A percentile compares a stretch with the other conserved stretches of the same genome.
phyloP scores from a whole-genome alignment of 2,113 vertebrate genomes.

The Scartelaos histophorus region DNA sequence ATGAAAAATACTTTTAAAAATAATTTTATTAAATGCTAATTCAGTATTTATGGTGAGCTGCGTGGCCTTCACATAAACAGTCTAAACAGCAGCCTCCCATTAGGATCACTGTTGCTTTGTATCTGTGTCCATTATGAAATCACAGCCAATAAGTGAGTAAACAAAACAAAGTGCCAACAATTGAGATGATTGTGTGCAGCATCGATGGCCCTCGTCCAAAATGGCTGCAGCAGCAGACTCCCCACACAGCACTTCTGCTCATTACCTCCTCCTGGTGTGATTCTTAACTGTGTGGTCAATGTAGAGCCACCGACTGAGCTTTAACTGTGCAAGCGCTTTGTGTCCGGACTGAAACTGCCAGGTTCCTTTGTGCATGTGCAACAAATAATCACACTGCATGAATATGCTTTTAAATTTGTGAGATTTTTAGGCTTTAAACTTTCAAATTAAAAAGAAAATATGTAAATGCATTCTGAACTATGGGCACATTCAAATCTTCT shows the following conservation, averaged over 20 bases:
- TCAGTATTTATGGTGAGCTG: constrained; percentile 1
- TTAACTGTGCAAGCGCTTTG: constrained; percentile 38
- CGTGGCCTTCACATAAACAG: constrained; percentile 38
- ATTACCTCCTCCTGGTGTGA: constrained; percentile 43
- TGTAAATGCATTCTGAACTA: background rate
- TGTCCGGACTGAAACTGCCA: constrained; percentile 13
- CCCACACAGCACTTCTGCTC: constrained; percentile 46
- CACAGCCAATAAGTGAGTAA: constrained; percentile 39
- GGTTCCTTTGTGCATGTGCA: constrained; percentile 8
- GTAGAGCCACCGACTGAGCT: constrained; percentile 33
- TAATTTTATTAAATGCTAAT: background rate
- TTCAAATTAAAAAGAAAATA: background rate
- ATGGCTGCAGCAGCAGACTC: constrained; percentile 29
- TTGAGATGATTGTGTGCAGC: constrained; percentile 23
- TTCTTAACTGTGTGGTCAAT: constrained; percentile 37
- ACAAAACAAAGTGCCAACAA: constrained; percentile 45
- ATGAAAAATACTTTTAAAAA: no score
- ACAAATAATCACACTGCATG: constrained; percentile 25
- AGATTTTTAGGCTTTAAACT: background rate
- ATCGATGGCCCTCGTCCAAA: constrained; percentile 52
- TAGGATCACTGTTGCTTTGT: constrained; percentile 13
- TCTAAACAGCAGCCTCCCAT: constrained; percentile 15
- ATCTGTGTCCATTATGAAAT: constrained; percentile 26
- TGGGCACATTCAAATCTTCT: background rate
- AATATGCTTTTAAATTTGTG: constrained; percentile 32